Evolutionary conservation across 1,140 invertebrate species (phyloP), one percentile per base, ranked within the genome.

Genomic region (Zelostemma sp.): DNA sequence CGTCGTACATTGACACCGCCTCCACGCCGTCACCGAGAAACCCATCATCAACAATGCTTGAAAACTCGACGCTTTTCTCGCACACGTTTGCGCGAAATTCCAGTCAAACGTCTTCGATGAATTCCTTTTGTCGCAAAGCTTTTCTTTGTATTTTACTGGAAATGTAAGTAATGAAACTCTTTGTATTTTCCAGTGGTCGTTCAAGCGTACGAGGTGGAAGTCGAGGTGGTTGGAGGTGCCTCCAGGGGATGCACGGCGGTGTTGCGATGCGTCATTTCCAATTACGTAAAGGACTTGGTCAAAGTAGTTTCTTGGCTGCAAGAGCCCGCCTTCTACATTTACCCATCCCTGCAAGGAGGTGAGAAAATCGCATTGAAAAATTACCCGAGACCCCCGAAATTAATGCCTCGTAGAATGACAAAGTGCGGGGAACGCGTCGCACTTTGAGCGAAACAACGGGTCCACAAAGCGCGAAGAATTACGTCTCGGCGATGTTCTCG

Each of bases 291-390:
- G 80, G 92, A 95, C 78, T 89, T 93, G 80, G 93, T 95, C 50
- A 88, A 91, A 76, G 93, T 95, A 18, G 92, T 93, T 38, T 91
- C 92, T 17, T 96, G 94, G 94, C 87, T 90, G 66, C 92, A 90
- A 81, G 94, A 93, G 76, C 89, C 91, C 18, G 87, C 89, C 38
- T 91, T 92, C 80, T 91, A 91, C 81, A 92, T 93, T 72, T 92
- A 92, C 75, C 91, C 91, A 60, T 91, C 91, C 47, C 78, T 91
- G 47, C 91, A 92, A 88, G 91, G 91, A 87, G 91, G 91, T 93
- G 87, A 87, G 83, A 28, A 28, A 35, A 35, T 25, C 6, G 6
- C 33, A 6, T n/a, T 35, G 11, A 35, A 35, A 35, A n/a, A 5
- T 9, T 35, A 4, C 9, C 11, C 19, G 8, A 47, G 12, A 18